Conservation (phyloP, 2,888 invertebrate species). For the Saturnia pavonia region DNA sequence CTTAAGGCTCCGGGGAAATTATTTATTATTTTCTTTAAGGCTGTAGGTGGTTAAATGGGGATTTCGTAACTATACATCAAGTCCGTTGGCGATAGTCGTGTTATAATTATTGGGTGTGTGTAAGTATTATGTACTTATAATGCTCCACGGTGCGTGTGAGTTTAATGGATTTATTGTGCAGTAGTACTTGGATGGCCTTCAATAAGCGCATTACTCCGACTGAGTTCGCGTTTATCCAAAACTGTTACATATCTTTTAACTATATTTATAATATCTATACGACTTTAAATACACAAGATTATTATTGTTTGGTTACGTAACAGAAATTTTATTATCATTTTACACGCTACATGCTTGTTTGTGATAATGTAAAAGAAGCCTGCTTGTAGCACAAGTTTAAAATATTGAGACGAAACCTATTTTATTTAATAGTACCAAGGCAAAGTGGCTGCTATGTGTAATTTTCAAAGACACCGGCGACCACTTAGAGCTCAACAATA, state of each 20-base stretch:
- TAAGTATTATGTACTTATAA: conserved; percentile 23
- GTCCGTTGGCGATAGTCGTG: conserved; percentile 23
- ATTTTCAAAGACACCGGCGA: too few species aligned
- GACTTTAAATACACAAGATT: not conserved
- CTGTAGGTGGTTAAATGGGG: not conserved
- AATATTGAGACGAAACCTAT: too few species aligned
- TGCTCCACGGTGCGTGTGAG: not conserved
- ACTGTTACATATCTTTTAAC: conserved; percentile 17
- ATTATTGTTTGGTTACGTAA: not conserved
- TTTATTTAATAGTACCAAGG: too few species aligned
- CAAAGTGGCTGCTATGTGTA: too few species aligned
- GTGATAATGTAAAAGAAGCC: too few species aligned
- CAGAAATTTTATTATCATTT: not conserved
- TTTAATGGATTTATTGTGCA: conserved; percentile 55
- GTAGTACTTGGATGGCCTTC: conserved; percentile 49
- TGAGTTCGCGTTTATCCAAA: conserved; percentile 25
- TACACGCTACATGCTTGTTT: too few species aligned
- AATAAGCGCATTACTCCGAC: conserved; percentile 41
- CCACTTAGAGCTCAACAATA: too few species aligned
- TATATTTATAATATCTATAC: not conserved
- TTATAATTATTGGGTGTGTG: conserved; percentile 50
- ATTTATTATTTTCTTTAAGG: not conserved
- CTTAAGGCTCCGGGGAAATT: not conserved
- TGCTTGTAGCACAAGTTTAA: too few species aligned
- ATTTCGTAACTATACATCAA: not conserved